Evolutionary conservation across 30 jellyfish, hydroid and myxozoan genomes (phyloP), one percentile per base, ranked within the genome.

Genomic region (Pelagia noctiluca): DNA sequence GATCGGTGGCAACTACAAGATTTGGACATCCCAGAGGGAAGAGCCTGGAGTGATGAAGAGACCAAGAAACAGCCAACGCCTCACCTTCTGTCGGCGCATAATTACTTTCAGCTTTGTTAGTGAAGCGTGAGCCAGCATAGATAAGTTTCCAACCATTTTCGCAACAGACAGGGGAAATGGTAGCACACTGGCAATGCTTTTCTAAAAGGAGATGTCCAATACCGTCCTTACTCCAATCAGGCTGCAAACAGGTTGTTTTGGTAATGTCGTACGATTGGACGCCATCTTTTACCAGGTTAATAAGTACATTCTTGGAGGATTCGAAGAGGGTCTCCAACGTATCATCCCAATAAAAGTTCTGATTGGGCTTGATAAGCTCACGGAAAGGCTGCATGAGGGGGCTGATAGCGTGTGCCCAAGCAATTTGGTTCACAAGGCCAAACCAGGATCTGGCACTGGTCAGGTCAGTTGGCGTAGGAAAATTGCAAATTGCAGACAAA

Each of bases 41-140:
- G 38, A 19, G 18, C 19, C 88, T 8, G 19, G 85, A 63, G 69
- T 75, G 50, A 19, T 75, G 86, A 69, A 75, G 48, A 19, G 88
- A 61, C 50, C 50, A 66, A 34, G 88, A 86, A 25, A 75, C 85
- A 3, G 88, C 88, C 60, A 75, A 35, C 24, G 88, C 88, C 88
- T 75, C 88, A 50, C 88, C 88, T 33, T 75, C 88, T 11, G 50
- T 75, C 12, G 88, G 88, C 18, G 88, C 88, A 53, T 75, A 75
- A 8, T 87, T 65, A 22, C 87, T 50, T 63, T 75, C 88, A 12
- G 88, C 88, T 50, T 87, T 70, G 30, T 75, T 67, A 25, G 88
- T 75, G 63, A 75, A 75, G 4, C 88, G 84, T 23, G 87, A 50
- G 7, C 85, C 57, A 5, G 50, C 86, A 5, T 50, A 34, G 22